Evolutionary conservation across 2,888 invertebrate genomes (phyloP), one percentile per base, ranked within the genome.

Genomic region (Netelia inedita): DNA sequence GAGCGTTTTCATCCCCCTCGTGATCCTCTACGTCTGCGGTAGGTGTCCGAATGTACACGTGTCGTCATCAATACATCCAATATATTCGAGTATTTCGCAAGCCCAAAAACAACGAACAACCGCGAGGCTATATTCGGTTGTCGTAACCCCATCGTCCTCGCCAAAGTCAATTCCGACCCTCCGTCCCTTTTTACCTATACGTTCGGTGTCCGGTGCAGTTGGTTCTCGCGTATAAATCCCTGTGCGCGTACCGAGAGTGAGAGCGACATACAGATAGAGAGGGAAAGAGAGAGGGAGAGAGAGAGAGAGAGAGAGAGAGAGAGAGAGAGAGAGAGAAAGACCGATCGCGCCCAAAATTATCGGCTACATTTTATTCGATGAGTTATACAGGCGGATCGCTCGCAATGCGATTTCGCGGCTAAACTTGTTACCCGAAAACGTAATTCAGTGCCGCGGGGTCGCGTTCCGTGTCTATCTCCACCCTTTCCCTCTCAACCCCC

Each of bases 341-440:
- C 73, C 84, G 72, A 87, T 87, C 79, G 59, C 78, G 66, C 65
- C 75, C 82, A 84, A 87, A 88, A 89, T 89, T 87, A 89, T 90
- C 86, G 88, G 82, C 83, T 87, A 89, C 88, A 89, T 90, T 90
- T 90, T 92, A 92, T 92, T 91, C 90, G 91, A 35, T 35, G 35
- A 91, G 91, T 92, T 93, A 92, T 91, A 92, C 91, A 73, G 72
- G 72, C 75, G 91, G 91, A 92, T 92, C 91, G 92, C 90, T 90
- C 90, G 91, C 90, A 92, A 92, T 92, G 91, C 89, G 92, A 93
- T 93, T 86, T 92, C 92, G 91, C 90, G 90, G 91, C 92, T 93
- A 93, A 93, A 93, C 91, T 92, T 90, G 92, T 93, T 92, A 93
- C 90, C 90, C 88, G 90, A 89, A 79, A 92, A 92, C 91, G 91